These are phyloP conservation scores for Trichogramma evanescens DNA, from an alignment of 2,888 invertebrate species.

Conservation along the genomic window DNA sequence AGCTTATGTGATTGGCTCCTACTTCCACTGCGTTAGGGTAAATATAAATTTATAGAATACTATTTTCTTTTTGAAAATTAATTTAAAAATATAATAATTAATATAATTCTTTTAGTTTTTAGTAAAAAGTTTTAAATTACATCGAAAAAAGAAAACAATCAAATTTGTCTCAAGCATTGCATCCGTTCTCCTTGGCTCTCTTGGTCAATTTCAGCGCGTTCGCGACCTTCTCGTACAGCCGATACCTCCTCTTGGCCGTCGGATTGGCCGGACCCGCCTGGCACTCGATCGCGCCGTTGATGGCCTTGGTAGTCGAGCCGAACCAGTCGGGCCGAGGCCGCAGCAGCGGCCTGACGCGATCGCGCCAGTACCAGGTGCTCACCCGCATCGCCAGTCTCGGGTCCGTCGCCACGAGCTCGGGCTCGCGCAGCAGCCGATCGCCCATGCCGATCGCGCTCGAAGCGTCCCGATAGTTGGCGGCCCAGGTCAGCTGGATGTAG, in stretches of 20 bases:
- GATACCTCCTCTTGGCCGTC: not conserved
- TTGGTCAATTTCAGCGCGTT: not conserved
- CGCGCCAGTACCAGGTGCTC: not conserved
- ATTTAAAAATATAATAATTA: too few relatives aligned
- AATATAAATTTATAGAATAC: too few relatives aligned
- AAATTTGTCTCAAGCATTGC: not conserved
- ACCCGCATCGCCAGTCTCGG: not conserved
- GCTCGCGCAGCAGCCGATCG: not conserved
- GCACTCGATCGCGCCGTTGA: not conserved
- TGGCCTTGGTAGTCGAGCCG: not conserved
- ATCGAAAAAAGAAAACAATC: too few relatives aligned
- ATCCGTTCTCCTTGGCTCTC: not conserved
- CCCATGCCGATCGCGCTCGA: not conserved
- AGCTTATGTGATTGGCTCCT: too few relatives aligned
- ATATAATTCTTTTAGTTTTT: too few relatives aligned
- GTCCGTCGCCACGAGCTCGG: not conserved
- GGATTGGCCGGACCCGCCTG: not conserved
- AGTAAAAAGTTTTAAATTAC: too few relatives aligned
- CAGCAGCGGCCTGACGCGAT: not conserved
- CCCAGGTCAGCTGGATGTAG: slow-evolving; percentile 3
- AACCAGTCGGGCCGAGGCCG: not conserved
- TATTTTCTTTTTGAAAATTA: too few relatives aligned
- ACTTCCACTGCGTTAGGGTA: too few relatives aligned
- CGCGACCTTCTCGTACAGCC: not conserved
- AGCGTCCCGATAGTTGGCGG: not conserved